Conservation (phyloP, 2,797 vertebrate species). For the Synaphobranchus kaupii region DNA sequence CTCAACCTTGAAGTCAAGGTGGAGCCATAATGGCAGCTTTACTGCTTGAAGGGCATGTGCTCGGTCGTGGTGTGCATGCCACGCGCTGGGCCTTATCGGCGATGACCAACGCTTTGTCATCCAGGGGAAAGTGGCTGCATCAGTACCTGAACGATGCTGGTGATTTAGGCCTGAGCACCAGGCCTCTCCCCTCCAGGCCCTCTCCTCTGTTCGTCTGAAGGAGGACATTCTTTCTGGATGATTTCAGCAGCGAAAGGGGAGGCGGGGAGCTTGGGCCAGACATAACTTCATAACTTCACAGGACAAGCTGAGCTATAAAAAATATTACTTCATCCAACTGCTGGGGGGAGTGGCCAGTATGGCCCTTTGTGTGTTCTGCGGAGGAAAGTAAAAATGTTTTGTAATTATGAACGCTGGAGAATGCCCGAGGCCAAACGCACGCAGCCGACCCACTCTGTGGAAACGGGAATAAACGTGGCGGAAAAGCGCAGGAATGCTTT, state of each 20-base stretch:
- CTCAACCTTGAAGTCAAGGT: neutral
- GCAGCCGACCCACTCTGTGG: neutral
- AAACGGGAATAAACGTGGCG: neutral
- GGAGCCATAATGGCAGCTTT: too few species aligned
- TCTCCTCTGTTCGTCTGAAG: conserved; percentile 64
- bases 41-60: too few species aligned
- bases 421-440: neutral
- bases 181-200: neutral
- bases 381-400: conserved; percentile 48
- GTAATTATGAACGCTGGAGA: neutral
- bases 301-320: conserved; percentile 62
- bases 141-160: conserved; percentile 45
- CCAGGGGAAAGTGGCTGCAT: neutral
- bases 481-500: neutral
- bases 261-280: conserved; percentile 55
- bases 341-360: conserved; percentile 20
- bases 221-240: conserved; percentile 69
- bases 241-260: conserved; percentile 66
- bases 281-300: conserved; percentile 67
- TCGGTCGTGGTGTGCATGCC: too few species aligned
- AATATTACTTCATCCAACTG: conserved; percentile 71
- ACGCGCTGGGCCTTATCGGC: too few species aligned
- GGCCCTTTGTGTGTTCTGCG: neutral
- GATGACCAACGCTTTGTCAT: too few species aligned
- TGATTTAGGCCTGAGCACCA: neutral